Conservation (phyloP, 2,888 invertebrate genomes). For the Cerastis rubricosa region DNA sequence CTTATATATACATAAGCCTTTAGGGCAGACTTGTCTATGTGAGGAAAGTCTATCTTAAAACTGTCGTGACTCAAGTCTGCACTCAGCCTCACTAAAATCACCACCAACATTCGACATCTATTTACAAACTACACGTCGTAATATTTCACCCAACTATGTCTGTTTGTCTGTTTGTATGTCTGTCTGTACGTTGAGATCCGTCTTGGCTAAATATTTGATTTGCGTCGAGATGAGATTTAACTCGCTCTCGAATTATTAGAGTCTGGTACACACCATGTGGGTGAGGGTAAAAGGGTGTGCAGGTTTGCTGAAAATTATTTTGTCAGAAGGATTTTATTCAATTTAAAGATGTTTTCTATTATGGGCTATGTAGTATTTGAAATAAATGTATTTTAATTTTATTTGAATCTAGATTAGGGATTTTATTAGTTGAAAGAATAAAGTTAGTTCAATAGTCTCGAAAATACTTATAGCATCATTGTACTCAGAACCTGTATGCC, state of each 20-base stretch:
- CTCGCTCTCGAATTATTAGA: constrained; percentile 80
- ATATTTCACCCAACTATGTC: constrained; percentile 18
- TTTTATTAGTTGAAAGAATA: too few species aligned
- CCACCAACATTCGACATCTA: constrained; percentile 3
- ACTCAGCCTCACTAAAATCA: background rate
- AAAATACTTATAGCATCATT: too few species aligned
- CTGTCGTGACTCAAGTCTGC: too few species aligned
- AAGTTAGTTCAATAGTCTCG: too few species aligned
- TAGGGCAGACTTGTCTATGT: too few species aligned
- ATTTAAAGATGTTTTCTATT: too few species aligned
- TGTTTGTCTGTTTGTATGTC: constrained; percentile 13
- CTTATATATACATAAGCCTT: too few species aligned
- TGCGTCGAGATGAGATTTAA: constrained; percentile 84
- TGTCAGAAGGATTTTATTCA: background rate
- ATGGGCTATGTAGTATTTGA: too few species aligned
- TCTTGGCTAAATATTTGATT: constrained; percentile 87
- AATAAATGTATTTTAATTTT: too few species aligned
- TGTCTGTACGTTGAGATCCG: constrained; percentile 48
- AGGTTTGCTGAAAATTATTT: constrained; percentile 8
- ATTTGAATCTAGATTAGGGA: too few species aligned
- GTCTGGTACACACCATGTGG: constrained; percentile 67
- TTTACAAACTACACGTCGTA: constrained; percentile 46
- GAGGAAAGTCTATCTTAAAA: too few species aligned
- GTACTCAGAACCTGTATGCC: too few species aligned
- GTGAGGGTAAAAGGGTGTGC: constrained; percentile 44